Conservation (phyloP, 2,113 vertebrate species). For the Pavo muticus region DNA sequence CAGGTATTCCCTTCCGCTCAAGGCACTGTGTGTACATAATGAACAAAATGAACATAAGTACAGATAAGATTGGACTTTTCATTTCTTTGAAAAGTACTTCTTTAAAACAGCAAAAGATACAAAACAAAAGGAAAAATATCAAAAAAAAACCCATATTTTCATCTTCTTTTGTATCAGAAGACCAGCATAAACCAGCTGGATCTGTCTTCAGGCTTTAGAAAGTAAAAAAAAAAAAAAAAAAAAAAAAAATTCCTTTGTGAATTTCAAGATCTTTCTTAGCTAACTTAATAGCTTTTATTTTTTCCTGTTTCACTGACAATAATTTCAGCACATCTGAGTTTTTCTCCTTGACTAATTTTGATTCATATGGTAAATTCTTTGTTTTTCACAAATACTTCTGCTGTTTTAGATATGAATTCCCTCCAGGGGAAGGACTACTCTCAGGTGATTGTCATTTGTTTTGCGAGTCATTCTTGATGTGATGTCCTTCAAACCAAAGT, state of each 20-base stretch:
- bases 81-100: not conserved
- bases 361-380: constrained; percentile 19
- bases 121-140: not conserved
- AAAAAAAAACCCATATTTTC: not conserved
- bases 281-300: not conserved
- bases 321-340: not conserved
- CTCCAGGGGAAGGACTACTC: not conserved
- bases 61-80: not conserved
- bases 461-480: constrained; percentile 21
- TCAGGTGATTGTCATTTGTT: constrained; percentile 25
- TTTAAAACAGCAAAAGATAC: not conserved
- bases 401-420: constrained; percentile 41
- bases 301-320: not conserved
- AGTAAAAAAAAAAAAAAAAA: not conserved
- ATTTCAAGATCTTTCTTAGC: constrained; percentile 3
- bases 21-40: rapidly evolving
- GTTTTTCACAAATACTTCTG: constrained; percentile 28
- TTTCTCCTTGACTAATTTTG: constrained; percentile 10
- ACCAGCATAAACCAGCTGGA: not conserved
- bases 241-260: not conserved
- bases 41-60: not conserved
- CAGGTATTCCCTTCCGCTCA: not conserved
- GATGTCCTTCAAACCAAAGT: constrained; percentile 47
- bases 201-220: not conserved
- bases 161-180: not conserved